phyloP scores from a whole-genome alignment of 2,888 invertebrate species.

The Eristalis intricaria region DNA sequence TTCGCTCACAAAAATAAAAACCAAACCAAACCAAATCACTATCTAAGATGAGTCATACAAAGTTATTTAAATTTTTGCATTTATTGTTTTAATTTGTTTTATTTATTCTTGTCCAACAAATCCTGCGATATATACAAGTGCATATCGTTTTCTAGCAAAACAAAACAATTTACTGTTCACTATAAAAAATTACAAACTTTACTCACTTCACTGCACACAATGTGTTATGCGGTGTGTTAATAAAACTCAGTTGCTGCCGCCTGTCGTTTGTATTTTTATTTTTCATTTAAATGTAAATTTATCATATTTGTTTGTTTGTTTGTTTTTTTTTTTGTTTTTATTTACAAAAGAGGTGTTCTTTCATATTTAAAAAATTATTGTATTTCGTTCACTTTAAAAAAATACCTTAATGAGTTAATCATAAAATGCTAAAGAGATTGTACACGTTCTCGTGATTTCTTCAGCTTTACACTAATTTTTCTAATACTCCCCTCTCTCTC shows the following conservation, averaged over 20 bases:
- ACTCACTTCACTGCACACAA: background rate
- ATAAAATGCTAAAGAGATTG: constrained; percentile 54
- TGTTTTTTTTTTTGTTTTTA: constrained; percentile 41
- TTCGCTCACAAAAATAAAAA: background rate
- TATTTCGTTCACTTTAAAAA: constrained; percentile 75
- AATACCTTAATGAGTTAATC: constrained; percentile 70
- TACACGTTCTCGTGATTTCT: constrained; percentile 28
- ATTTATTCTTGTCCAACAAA: constrained; percentile 32
- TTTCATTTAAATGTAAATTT: constrained; percentile 36
- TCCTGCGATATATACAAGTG: constrained; percentile 39
- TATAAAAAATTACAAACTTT: background rate
- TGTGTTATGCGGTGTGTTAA: background rate
- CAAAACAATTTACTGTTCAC: background rate
- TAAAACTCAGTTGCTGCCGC: background rate
- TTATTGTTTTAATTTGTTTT: constrained; percentile 21
- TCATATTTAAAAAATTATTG: constrained; percentile 75
- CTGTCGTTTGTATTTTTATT: background rate
- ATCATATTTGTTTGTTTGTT: constrained; percentile 27
- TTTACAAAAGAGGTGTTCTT: constrained; percentile 66
- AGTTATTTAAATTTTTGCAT: constrained; percentile 4
- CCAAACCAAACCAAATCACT: constrained; percentile 10
- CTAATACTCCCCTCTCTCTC: constrained; percentile 14
- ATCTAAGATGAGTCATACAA: constrained; percentile 27
- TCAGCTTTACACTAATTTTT: constrained; percentile 53
- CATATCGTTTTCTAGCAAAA: background rate